Evolutionary conservation across 1,140 invertebrate genomes (phyloP), one percentile per base, ranked within the genome.

Genomic region (Cydia fagiglandana): DNA sequence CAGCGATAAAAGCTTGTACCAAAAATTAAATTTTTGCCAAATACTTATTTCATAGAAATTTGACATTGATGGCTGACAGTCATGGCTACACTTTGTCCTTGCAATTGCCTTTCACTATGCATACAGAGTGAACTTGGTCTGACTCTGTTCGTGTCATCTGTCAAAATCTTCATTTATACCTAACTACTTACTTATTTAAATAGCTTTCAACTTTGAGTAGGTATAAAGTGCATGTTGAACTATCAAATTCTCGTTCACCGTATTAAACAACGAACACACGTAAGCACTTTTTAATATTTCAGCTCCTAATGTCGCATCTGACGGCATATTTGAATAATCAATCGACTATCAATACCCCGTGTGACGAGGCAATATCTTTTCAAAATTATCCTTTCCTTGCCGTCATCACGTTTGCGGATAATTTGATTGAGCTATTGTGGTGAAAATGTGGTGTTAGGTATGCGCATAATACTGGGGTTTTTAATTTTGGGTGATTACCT

Each of bases 311-410:
- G 61, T 75, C 76, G 74, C 76, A 75, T 66, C 75, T 45, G 17
- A 28, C 73, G 73, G 74, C 83, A 79, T 79, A 84, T 87, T 88
- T 86, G 81, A 84, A 86, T 89, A 81, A 84, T 86, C 85, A 86
- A 90, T 90, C 86, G 86, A 86, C 87, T 88, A 88, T 88, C 88
- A 88, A 98, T 99, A 95, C 95, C 96, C 56, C 83, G 95, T 75
- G 94, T 81, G 94, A 95, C 87, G 94, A 93, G 74, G 84, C 86
- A 81, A 77, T 79, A 84, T 85, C 82, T 84, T 85, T 94, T 95
- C 81, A 95, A 95, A 85, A 81, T 96, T 20, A 30, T 68, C 95
- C 4, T 95, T 94, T 82, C 93, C 95, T 81, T 83, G 95, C 30
- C 93, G 95, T 76, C 34, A 95, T 94, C 80, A 74, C 70, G 78